Conservation (phyloP, 2,888 invertebrate genomes). For the Mythimna ferrago region DNA sequence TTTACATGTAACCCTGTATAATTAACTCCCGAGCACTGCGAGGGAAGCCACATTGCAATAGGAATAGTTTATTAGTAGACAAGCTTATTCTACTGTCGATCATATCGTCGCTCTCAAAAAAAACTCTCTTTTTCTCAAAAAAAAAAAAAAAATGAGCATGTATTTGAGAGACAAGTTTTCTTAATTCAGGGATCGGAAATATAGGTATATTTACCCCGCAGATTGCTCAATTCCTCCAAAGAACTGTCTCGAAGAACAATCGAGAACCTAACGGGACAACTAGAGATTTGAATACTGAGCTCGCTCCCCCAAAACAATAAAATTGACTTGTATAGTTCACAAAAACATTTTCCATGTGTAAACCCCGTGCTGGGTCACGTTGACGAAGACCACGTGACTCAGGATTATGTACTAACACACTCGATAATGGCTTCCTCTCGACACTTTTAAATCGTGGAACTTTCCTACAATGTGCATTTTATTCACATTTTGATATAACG, state of each 20-base stretch:
- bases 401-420: constrained; percentile 62
- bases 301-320: constrained; percentile 45
- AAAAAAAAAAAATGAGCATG: too few relatives aligned
- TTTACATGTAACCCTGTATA: too few relatives aligned
- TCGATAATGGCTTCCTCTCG: constrained; percentile 74
- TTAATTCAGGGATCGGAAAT: too few relatives aligned
- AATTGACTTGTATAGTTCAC: constrained; percentile 53
- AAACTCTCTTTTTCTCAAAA: too few relatives aligned
- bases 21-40: too few relatives aligned
- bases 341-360: constrained; percentile 34
- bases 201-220: not conserved
- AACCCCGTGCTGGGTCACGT: constrained; percentile 67
- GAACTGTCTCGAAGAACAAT: constrained; percentile 3
- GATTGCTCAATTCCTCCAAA: not conserved
- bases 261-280: not conserved
- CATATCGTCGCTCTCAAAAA: too few relatives aligned
- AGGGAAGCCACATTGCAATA: too few relatives aligned
- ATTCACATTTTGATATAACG: constrained; percentile 64
- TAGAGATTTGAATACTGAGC: constrained; percentile 26
- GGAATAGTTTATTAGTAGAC: too few relatives aligned
- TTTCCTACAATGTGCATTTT: constrained; percentile 64
- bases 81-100: too few relatives aligned
- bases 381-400: constrained; percentile 69
- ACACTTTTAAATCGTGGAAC: constrained; percentile 64
- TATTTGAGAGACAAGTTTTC: too few relatives aligned